Evolutionary conservation across 1,140 invertebrate species (phyloP).

Genomic region (Drosophila elegans): DNA sequence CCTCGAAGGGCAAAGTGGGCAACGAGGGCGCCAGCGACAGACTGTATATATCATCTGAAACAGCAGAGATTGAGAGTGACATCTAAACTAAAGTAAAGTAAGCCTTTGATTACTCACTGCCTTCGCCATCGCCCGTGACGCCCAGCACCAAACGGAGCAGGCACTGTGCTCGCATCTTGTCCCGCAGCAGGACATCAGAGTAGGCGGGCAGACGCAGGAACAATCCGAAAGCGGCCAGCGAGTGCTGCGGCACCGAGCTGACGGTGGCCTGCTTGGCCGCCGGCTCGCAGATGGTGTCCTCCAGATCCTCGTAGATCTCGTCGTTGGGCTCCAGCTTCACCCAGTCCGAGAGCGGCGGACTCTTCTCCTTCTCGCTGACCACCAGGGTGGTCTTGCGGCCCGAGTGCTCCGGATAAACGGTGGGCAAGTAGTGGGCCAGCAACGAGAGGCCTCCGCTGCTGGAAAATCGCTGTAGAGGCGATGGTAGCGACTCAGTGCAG

Average conservation of each 20-base stretch:
- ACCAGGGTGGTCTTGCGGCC: slow-evolving; percentile 82
- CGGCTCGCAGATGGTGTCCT: slow-evolving; percentile 85
- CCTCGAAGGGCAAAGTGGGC: slow-evolving; percentile 95
- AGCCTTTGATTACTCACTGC: slow-evolving; percentile 86
- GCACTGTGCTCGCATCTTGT: slow-evolving; percentile 93
- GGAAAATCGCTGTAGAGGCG: slow-evolving; percentile 92
- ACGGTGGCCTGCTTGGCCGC: slow-evolving; percentile 74
- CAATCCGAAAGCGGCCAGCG: slow-evolving; percentile 94
- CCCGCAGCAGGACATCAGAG: slow-evolving; percentile 93
- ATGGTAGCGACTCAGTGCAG: slow-evolving; percentile 76
- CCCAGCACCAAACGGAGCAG: slow-evolving; percentile 93
- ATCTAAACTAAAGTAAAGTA: no score
- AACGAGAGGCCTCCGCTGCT: slow-evolving; percentile 94
- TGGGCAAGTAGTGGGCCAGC: slow-evolving; percentile 93
- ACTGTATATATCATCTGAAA: slow-evolving; percentile 90
- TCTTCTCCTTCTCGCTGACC: slow-evolving; percentile 85
- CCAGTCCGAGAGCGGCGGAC: slow-evolving; percentile 89
- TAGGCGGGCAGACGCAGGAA: slow-evolving; percentile 95
- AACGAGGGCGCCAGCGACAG: slow-evolving; percentile 90
- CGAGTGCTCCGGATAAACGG: slow-evolving; percentile 91
- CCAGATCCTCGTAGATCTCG: slow-evolving; percentile 89
- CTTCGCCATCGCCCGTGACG: slow-evolving; percentile 95
- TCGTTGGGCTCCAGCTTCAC: slow-evolving; percentile 91
- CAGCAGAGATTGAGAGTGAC: no score
- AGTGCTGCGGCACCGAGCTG: slow-evolving; percentile 92